Percentiles rank a stretch among this genome's conserved stretches.
Conservation (phyloP, 2,888 invertebrate genomes). For the Apamea epomidion region DNA sequence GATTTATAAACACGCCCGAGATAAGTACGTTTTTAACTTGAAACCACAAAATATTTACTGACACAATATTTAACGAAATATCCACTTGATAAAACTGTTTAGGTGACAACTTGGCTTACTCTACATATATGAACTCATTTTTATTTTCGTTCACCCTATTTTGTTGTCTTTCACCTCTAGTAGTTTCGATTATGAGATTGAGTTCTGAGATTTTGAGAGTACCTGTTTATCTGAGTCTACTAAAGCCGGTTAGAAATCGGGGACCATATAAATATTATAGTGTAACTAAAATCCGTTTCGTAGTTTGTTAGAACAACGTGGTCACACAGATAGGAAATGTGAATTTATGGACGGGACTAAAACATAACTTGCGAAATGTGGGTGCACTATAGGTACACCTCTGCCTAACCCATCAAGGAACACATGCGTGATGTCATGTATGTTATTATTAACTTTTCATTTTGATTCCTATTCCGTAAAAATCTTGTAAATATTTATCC, state of each 20-base stretch:
- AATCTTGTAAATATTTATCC: background rate
- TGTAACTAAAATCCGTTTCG: background rate
- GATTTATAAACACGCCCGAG: background rate
- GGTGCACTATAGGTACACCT: background rate
- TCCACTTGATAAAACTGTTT: conserved; percentile 31
- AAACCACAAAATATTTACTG: conserved; percentile 4
- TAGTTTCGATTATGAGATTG: conserved; percentile 25
- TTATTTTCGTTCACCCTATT: conserved; percentile 49
- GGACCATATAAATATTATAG: background rate
- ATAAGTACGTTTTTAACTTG: background rate
- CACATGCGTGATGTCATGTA: background rate
- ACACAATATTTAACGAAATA: conserved; percentile 4
- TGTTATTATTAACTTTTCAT: background rate
- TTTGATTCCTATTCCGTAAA: background rate
- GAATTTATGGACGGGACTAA: background rate
- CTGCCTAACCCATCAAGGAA: background rate
- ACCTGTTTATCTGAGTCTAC: background rate
- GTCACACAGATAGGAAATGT: background rate
- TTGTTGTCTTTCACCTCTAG: conserved; percentile 26
- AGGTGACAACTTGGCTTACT: conserved; percentile 51
- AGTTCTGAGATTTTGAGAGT: conserved; percentile 2
- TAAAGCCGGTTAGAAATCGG: background rate
- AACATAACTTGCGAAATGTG: no score
- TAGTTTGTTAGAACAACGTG: background rate
- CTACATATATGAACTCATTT: conserved; percentile 41